These are phyloP conservation scores for Microplitis demolitor DNA, from an alignment of 1,140 invertebrate species.

Conservation along the genomic window DNA sequence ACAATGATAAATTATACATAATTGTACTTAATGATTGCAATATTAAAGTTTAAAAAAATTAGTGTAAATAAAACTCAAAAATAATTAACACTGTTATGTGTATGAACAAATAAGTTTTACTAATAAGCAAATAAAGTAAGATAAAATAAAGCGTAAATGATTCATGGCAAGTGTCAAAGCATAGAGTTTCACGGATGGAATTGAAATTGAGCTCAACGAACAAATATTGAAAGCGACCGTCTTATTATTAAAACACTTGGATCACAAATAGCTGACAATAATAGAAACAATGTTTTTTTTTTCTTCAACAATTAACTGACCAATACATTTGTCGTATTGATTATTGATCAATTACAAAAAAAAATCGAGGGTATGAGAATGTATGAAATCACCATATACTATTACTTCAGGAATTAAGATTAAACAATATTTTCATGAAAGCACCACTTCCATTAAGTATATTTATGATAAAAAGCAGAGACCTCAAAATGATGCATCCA, in stretches of 20 bases:
- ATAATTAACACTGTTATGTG: background rate
- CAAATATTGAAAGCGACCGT: conserved; percentile 38
- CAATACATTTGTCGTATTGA: too few species aligned
- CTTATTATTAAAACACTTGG: too few species aligned
- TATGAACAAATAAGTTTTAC: background rate
- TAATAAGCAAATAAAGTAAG: background rate
- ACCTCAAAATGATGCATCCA: conserved; percentile 19
- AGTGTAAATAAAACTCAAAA: background rate
- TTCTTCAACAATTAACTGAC: too few species aligned
- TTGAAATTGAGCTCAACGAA: conserved; percentile 50
- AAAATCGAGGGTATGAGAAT: background rate
- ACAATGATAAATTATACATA: too few species aligned
- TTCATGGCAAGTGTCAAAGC: conserved; percentile 30
- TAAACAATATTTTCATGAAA: background rate
- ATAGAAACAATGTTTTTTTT: too few species aligned
- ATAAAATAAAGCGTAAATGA: conserved; percentile 2
- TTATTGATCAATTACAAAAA: background rate
- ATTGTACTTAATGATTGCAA: too few species aligned
- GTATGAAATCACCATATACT: background rate
- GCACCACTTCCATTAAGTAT: background rate
- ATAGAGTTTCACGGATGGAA: conserved; percentile 30
- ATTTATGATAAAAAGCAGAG: background rate
- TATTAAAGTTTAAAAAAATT: background rate
- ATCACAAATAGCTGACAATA: too few species aligned
- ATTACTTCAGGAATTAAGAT: background rate